phyloP scores from a whole-genome alignment of 92 coral and sea anemone genomes.

The Galaxea fascicularis region DNA sequence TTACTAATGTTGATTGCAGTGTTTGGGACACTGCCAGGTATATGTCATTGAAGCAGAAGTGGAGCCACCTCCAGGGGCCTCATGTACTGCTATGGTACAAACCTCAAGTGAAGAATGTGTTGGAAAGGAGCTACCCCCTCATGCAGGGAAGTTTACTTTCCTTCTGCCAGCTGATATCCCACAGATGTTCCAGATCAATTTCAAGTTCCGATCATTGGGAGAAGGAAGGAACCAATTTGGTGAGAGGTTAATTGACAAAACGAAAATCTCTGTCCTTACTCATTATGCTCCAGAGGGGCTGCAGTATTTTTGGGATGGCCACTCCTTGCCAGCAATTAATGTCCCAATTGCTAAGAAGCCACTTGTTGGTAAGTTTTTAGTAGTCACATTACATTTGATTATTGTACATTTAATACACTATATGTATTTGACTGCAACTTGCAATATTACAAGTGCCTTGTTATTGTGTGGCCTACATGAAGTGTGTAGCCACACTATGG shows the following conservation, averaged over 20 bases:
- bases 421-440: too few species aligned
- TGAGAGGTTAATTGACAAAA: constrained; percentile 11
- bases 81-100: background rate
- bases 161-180: constrained; percentile 29
- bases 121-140: constrained; percentile 6
- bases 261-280: background rate
- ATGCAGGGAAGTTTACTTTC: constrained; percentile 10
- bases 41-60: constrained; percentile 22
- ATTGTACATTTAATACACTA: too few species aligned
- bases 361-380: constrained; percentile 15
- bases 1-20: background rate
- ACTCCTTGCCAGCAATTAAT: constrained; percentile 21
- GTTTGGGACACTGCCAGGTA: background rate
- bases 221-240: background rate
- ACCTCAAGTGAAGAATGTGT: constrained; percentile 5
- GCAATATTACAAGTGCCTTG: too few species aligned
- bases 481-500: too few species aligned
- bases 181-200: background rate
- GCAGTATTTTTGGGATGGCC: constrained; percentile 25
- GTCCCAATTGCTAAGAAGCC: constrained; percentile 15
- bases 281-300: constrained; percentile 1
- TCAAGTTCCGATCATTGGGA: constrained; percentile 10
- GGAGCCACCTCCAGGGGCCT: background rate
- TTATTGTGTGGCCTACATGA: too few species aligned
- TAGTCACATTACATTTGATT: too few species aligned